Conservation (phyloP, 2,888 invertebrate species). For the Augiades crinisus region DNA sequence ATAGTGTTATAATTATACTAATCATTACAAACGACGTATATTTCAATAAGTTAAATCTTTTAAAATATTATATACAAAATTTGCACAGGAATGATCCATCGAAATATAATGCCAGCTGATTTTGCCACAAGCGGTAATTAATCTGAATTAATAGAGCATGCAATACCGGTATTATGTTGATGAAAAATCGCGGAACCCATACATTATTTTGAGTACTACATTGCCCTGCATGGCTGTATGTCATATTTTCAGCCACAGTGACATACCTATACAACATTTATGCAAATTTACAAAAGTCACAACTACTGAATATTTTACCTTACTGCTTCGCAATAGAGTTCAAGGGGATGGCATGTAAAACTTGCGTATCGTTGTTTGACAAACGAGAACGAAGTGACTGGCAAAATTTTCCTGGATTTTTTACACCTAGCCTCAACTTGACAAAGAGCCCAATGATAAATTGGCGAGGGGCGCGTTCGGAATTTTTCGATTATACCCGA, state of each 20-base stretch:
- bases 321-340: conserved; percentile 1
- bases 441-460: conserved; percentile 64
- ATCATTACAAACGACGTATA: too few relatives aligned
- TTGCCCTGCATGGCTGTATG: conserved; percentile 54
- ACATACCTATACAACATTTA: conserved; percentile 43
- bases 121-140: conserved; percentile 15
- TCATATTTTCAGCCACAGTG: conserved; percentile 58
- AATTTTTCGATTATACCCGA: conserved; percentile 50
- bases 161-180: conserved; percentile 16
- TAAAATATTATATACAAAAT: not conserved
- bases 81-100: not conserved
- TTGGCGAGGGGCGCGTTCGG: conserved; percentile 50
- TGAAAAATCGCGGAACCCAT: conserved; percentile 20
- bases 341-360: conserved; percentile 31
- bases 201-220: conserved; percentile 54
- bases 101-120: conserved; percentile 15
- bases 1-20: too few relatives aligned
- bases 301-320: not conserved
- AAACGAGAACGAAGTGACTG: conserved; percentile 69
- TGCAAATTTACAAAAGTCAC: conserved; percentile 28
- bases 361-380: conserved; percentile 57
- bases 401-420: conserved; percentile 66
- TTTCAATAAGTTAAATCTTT: too few relatives aligned
- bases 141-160: conserved; percentile 18
- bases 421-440: conserved; percentile 57